phyloP scores from a whole-genome alignment of 1,140 invertebrate species.

The Drosophila mauritiana region DNA sequence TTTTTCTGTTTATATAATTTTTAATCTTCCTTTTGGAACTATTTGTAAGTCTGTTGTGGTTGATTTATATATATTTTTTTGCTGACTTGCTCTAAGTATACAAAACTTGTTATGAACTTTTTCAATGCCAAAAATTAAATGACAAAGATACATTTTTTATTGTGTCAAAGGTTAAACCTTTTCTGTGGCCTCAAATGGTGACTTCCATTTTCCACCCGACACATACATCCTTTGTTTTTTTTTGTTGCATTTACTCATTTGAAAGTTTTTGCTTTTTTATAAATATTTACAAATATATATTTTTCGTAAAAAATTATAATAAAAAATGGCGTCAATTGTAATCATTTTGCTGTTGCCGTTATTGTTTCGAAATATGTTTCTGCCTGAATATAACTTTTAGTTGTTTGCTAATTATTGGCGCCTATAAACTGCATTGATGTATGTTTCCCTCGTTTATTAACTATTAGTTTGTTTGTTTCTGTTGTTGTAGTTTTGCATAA shows the following conservation, averaged over 20 bases:
- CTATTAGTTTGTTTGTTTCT: slow-evolving; percentile 52
- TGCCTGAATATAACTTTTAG: slow-evolving; percentile 24
- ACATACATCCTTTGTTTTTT: slow-evolving; percentile 27
- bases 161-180: slow-evolving; percentile 55
- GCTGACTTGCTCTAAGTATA: slow-evolving; percentile 50
- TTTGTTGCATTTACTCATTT: slow-evolving; percentile 33
- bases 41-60: slow-evolving; percentile 56
- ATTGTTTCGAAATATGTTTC: slow-evolving; percentile 23
- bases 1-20: slow-evolving; percentile 45
- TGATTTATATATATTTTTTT: slow-evolving; percentile 40
- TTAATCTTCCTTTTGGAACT: slow-evolving; percentile 50
- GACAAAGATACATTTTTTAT: slow-evolving; percentile 58
- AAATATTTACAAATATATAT: slow-evolving; percentile 75
- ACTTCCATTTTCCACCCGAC: slow-evolving; percentile 28
- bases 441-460: slow-evolving; percentile 25
- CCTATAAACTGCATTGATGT: slow-evolving; percentile 50
- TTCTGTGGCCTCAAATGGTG: slow-evolving; percentile 36
- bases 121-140: slow-evolving; percentile 59
- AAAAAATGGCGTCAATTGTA: slow-evolving; percentile 61
- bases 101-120: slow-evolving; percentile 47
- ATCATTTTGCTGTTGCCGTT: slow-evolving; percentile 43
- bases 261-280: slow-evolving; percentile 39
- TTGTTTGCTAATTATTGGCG: slow-evolving; percentile 47
- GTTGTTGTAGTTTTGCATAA: slow-evolving; percentile 54
- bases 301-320: slow-evolving; percentile 66